These are phyloP conservation scores for Argyrosomus regius DNA, from an alignment of 2,797 vertebrate species.

Conservation along the genomic window DNA sequence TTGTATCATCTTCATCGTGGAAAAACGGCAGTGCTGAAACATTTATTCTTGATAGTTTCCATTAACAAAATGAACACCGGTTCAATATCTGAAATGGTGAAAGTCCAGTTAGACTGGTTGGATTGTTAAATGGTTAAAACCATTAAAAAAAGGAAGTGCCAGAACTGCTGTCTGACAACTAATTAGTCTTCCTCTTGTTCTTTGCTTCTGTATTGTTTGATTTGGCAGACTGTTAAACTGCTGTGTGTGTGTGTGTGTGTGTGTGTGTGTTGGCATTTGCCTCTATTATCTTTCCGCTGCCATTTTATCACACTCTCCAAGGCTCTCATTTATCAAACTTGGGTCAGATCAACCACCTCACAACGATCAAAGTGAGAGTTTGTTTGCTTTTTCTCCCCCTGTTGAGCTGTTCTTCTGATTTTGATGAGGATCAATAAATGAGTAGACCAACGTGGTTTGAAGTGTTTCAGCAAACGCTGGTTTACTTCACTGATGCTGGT, in stretches of 20 bases:
- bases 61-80: too few relatives aligned
- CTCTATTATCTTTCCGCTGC: not conserved
- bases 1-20: too few relatives aligned
- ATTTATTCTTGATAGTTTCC: too few relatives aligned
- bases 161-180: conserved; percentile 22
- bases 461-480: not conserved
- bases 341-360: not conserved
- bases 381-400: not conserved
- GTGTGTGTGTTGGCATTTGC: conserved; percentile 2
- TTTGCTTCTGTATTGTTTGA: conserved; percentile 8
- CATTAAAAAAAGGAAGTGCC: conserved; percentile 24
- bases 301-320: not conserved
- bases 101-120: not conserved
- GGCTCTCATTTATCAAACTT: not conserved
- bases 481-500: not conserved
- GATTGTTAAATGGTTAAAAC: not conserved
- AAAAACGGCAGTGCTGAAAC: too few relatives aligned
- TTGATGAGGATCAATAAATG: not conserved
- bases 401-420: not conserved
- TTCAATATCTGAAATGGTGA: too few relatives aligned
- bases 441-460: not conserved
- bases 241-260: not conserved
- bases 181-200: conserved; percentile 28
- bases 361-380: not conserved
- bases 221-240: conserved; percentile 9